phyloP scores from a whole-genome alignment of 2,113 vertebrate species.

The Semnornis frantzii region DNA sequence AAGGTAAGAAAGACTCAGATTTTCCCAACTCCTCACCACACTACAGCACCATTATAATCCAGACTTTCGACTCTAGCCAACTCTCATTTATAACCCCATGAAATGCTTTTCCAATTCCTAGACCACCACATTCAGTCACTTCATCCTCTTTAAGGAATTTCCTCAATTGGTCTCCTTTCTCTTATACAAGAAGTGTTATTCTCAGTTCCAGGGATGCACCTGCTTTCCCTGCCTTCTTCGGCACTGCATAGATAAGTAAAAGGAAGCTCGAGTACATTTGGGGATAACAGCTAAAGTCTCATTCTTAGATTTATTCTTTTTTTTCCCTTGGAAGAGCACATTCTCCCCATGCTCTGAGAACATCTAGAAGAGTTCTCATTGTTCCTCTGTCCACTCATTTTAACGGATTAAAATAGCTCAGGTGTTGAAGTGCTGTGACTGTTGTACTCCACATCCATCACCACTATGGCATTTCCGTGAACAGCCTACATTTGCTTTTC shows the following conservation, averaged over 20 bases:
- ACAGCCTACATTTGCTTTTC: neutral
- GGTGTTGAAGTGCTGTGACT: neutral
- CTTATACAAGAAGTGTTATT: neutral
- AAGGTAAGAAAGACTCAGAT: neutral
- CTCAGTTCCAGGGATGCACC: neutral
- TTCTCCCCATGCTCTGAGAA: neutral
- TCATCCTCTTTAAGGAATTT: neutral
- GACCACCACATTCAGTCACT: neutral
- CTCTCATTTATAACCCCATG: neutral
- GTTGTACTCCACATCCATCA: neutral
- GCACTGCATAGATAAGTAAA: neutral
- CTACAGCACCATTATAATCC: neutral
- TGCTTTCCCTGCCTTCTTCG: neutral
- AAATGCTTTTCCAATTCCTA: neutral
- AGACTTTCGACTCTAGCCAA: neutral
- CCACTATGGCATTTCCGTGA: neutral
- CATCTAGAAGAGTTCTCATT: fast-evolving
- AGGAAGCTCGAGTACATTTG: neutral
- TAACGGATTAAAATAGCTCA: neutral
- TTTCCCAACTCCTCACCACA: neutral
- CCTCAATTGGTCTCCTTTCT: neutral
- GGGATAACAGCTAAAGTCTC: neutral
- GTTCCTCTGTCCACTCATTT: neutral
- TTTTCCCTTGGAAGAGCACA: fast-evolving
- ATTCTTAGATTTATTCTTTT: neutral